Percentiles rank a stretch among this genome's conserved stretches.
Conservation (phyloP, 2,113 vertebrate species). For the Gasterosteus aculeatus region DNA sequence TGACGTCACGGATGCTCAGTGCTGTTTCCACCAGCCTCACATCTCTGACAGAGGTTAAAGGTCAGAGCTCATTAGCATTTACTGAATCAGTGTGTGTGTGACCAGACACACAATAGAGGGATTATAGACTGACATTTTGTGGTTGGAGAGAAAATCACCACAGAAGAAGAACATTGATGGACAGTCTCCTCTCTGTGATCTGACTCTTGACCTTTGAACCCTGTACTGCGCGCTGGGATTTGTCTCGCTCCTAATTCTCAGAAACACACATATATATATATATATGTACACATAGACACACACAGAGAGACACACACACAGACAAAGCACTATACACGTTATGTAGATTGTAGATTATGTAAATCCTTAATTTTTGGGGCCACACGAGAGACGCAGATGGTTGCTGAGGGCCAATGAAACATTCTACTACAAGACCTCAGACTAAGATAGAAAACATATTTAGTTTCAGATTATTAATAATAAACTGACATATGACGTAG, state of each 20-base stretch:
- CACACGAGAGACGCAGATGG: not conserved
- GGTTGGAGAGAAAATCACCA: not conserved
- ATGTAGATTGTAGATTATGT: not conserved
- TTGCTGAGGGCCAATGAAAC: not conserved
- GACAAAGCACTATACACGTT: no score
- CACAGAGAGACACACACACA: no score
- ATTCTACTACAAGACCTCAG: not conserved
- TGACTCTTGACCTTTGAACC: conserved; percentile 7
- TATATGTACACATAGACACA: no score
- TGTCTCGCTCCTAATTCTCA: not conserved
- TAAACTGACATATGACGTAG: no score
- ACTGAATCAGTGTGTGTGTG: conserved; percentile 19
- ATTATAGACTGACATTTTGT: conserved; percentile 30
- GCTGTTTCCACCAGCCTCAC: not conserved
- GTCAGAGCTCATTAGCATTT: conserved; percentile 53
- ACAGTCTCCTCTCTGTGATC: conserved; percentile 36
- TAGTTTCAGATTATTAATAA: no score
- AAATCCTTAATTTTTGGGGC: no score
- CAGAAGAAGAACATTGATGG: conserved; percentile 36
- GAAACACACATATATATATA: not conserved
- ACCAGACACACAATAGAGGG: conserved; percentile 22
- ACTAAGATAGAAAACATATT: no score
- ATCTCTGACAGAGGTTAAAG: conserved; percentile 30
- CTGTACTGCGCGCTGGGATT: conserved; percentile 17
- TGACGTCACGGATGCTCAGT: conserved; percentile 25